These are phyloP conservation scores for Orcinus orca DNA, from an alignment of 2,113 vertebrate species.

Conservation along the genomic window DNA sequence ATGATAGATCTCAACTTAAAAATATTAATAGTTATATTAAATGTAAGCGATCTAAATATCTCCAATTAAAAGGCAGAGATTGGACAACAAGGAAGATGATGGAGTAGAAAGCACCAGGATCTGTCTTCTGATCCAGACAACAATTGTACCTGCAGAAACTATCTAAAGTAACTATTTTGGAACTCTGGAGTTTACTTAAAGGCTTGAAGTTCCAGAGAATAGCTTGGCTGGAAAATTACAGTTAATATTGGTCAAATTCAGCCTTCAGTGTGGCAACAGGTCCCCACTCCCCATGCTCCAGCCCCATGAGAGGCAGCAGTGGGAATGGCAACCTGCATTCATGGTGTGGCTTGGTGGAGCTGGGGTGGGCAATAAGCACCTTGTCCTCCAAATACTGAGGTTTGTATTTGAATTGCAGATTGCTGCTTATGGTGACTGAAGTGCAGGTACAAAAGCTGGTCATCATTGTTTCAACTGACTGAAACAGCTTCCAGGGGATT, in stretches of 20 bases:
- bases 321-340: not conserved
- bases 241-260: not conserved
- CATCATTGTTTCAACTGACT: not conserved
- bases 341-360: not conserved
- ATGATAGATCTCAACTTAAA: not conserved
- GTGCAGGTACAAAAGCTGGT: not conserved
- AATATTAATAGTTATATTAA: not conserved
- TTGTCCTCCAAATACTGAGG: not conserved
- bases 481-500: not conserved
- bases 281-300: not conserved
- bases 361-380: not conserved
- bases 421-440: not conserved
- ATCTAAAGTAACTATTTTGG: not conserved
- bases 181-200: not conserved
- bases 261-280: not conserved
- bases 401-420: not conserved
- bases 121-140: not conserved
- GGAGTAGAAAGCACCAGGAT: not conserved
- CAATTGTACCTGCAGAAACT: not conserved
- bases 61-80: not conserved
- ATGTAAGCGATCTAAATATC: not conserved
- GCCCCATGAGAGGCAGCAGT: not conserved
- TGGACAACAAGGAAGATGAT: not conserved
- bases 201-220: not conserved
- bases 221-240: not conserved